Base-by-base conservation (phyloP, 2,888 invertebrate species). In the Drosophila siamana region DNA sequence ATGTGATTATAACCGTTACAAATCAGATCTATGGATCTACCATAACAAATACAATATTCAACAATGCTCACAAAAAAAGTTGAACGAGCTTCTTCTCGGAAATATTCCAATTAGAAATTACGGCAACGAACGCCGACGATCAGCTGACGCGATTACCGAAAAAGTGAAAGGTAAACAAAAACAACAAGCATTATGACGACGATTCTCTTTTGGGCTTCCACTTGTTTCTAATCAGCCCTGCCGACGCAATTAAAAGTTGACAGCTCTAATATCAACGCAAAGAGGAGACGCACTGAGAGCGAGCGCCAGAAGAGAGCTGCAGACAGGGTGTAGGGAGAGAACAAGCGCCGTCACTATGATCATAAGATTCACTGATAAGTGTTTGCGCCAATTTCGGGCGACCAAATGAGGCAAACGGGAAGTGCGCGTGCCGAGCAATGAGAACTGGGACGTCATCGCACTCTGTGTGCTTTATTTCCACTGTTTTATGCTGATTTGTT, bases 151-250 rank as follows among this genome's bases (percentile, higher is more conserved):
- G 69, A 63, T 69, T 66, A 61, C 36, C 19, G 64, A 62, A 62
- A 83, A 86, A 75, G 65, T 65, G 64, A 86, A 75, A 78, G 69
- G 80, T 65, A 78, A 78, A 68, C 72, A 73, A 65, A 61, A 74
- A 63, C 64, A 74, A 68, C 60, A 16, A 55, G 13, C 7, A 28
- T 24, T 9, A 11, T 56, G 54, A 36, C 33, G 46, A 9, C 36
- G 47, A 54, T 66, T 69, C 55, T 51, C 56, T 22, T 51, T 30
- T 47, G 38, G 26, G 54, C 57, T 75, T 41, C 40, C 47, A 61
- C 43, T 46, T 63, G 36, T 41, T 40, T 69, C 51, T 78, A 74
- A 83, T 80, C 78, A 74, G 61, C 15, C 43, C 74, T 62, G 52
- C 16, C 43, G 22, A 26, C 30, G 24, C 43, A 56, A 60, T 67